Base-by-base conservation (phyloP, 2,113 vertebrate genomes). In the Ochotona curzoniae region DNA sequence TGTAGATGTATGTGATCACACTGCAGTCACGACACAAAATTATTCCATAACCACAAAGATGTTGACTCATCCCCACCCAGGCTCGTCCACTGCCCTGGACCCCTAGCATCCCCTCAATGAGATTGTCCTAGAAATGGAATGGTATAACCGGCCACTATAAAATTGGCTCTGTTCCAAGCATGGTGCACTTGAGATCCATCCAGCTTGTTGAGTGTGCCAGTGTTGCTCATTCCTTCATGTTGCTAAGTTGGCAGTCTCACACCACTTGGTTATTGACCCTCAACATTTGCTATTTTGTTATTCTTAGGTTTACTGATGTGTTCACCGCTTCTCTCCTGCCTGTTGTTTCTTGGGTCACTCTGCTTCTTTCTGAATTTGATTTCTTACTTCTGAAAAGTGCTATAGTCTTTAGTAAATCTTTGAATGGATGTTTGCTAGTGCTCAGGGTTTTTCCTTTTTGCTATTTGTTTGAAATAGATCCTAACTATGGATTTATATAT, bases 291-390 rank as follows among this genome's bases (percentile, higher is more conserved):
- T 63, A 26, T 57, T 93, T 14, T 60, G 32, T 49, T 82, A 11
- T 54, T 76, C 18, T 21, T 87, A 66, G 54, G 84, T 60, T 60
- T 94, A 83, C 47, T 78, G 63, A 66, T 47, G 17, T 83, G 17
- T 87, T 90, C 87, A 75, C 30, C 17, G 69, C 66, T 32, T 87
- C 32, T 83, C 82, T 76, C 32, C 26, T 94, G n/a, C 26, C 49
- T 74, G 15, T 73, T 66, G 26, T 86, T 76, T 47, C 54, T 64
- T 79, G 71, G 12, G 47, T 74, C 60, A 49, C 20, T 88, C 7
- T 76, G 21, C 8, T 87, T 87, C 82, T n/a, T 71, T 78, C 64
- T 38, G 57, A 67, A 44, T 73, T 87, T 61, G 64, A 18, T 71
- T 61, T 90, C 64, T 23, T 76, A 38, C 38, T 85, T 91, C 5